Percentiles rank a stretch among this genome's conserved stretches.
phyloP scores from a whole-genome alignment of 2,888 invertebrate species.

The Copidosoma aretas region DNA sequence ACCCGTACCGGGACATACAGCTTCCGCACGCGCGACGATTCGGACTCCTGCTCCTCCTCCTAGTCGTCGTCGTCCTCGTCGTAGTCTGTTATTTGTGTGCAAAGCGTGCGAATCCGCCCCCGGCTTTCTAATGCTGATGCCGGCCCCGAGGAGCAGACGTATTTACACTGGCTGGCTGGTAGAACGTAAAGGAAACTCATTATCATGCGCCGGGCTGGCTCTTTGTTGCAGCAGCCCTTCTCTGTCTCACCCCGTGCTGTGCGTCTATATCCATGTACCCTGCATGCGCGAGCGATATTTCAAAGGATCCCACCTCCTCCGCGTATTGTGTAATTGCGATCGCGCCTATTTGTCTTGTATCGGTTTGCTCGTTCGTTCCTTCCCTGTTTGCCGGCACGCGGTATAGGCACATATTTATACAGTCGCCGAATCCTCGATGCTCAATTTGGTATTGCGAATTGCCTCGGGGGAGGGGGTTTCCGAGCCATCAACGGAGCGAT shows the following conservation, averaged over 20 bases:
- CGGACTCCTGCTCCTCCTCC: not conserved
- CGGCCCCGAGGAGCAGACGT: not conserved
- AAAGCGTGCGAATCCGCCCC: slow-evolving; percentile 20
- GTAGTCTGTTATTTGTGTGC: not conserved
- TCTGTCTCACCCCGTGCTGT: not conserved
- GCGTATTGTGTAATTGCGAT: no score
- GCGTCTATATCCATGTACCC: no score
- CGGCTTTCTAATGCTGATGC: slow-evolving; percentile 29
- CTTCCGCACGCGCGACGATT: not conserved
- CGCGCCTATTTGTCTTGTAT: not conserved
- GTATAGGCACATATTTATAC: no score
- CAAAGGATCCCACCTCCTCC: no score
- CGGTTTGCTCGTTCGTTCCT: no score
- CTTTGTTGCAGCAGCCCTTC: slow-evolving; percentile 3
- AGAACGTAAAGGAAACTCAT: slow-evolving; percentile 1
- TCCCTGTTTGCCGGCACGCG: no score
- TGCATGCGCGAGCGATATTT: not conserved
- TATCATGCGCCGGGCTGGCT: not conserved
- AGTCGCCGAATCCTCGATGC: no score
- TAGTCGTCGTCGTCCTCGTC: not conserved
- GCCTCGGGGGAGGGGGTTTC: no score
- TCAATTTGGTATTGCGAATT: no score
- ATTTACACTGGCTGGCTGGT: not conserved
- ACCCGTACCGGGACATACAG: not conserved
- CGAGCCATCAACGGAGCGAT: no score